phyloP scores from a whole-genome alignment of 2,797 vertebrate genomes.

The Parambassis ranga region DNA sequence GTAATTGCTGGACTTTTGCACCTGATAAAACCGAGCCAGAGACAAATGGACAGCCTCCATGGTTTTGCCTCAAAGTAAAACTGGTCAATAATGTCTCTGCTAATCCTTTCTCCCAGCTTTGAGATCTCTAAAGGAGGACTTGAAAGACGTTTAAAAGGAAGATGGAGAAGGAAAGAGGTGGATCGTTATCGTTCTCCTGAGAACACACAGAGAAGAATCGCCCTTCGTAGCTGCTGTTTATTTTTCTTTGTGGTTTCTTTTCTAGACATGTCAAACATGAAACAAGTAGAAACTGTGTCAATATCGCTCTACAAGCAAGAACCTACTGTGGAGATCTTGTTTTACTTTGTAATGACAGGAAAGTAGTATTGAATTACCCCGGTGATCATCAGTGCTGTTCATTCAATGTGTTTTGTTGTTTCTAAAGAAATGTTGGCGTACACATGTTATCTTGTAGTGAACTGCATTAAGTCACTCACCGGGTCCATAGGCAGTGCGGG shows the following conservation, averaged over 20 bases:
- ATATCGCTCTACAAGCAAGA: background rate
- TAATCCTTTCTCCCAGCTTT: conserved; percentile 58
- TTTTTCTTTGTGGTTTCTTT: background rate
- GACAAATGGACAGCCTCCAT: conserved; percentile 40
- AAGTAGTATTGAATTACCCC: conserved; percentile 46
- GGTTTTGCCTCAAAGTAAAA: conserved; percentile 48
- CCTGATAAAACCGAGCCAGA: conserved; percentile 50
- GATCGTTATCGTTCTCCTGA: conserved; percentile 46
- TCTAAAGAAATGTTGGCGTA: too few species aligned
- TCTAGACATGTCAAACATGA: conserved; percentile 2
- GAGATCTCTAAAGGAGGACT: conserved; percentile 44
- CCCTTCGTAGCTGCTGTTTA: conserved; percentile 14
- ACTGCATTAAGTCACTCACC: too few species aligned
- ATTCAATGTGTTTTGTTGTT: too few species aligned
- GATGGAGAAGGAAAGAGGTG: conserved; percentile 31
- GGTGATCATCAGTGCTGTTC: too few species aligned
- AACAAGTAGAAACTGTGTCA: background rate
- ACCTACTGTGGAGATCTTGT: conserved; percentile 10
- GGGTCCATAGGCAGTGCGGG: too few species aligned
- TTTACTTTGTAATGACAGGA: conserved; percentile 29
- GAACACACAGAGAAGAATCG: conserved; percentile 20
- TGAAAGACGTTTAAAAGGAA: conserved; percentile 63
- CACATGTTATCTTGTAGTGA: too few species aligned
- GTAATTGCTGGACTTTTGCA: conserved; percentile 64
- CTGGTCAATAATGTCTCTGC: conserved; percentile 64